Conservation (phyloP, 2,888 invertebrate genomes). For the Linyphia triangularis region DNA sequence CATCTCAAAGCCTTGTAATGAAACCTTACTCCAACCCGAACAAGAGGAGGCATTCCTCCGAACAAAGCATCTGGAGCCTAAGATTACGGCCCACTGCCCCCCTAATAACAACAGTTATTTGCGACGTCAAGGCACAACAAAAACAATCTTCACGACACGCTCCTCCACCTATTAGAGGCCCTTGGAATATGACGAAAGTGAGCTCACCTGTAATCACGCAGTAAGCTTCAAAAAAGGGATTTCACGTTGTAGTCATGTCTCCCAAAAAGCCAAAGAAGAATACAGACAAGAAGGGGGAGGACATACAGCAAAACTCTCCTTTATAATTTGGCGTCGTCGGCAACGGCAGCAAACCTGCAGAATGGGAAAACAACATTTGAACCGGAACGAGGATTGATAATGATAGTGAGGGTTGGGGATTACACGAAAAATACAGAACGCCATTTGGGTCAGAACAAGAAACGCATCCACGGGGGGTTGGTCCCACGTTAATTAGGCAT, state of each 20-base stretch:
- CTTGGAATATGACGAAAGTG: no score
- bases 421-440: constrained; percentile 39
- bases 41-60: background rate
- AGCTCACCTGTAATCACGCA: constrained; percentile 12
- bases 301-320: background rate
- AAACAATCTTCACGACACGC: background rate
- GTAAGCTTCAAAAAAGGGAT: constrained; percentile 18
- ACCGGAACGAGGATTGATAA: constrained; percentile 57
- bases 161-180: background rate
- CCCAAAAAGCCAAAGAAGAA: background rate
- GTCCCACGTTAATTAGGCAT: constrained; percentile 75
- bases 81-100: background rate
- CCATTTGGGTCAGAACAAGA: constrained; percentile 68
- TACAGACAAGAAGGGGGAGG: background rate
- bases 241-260: constrained; percentile 27
- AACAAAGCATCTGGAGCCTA: background rate
- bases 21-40: background rate
- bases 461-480: constrained; percentile 61
- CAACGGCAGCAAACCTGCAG: background rate
- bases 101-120: background rate
- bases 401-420: constrained; percentile 21
- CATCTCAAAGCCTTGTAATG: background rate
- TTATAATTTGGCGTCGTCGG: constrained; percentile 7
- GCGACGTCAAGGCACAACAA: background rate
- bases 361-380: constrained; percentile 38